These are phyloP conservation scores for Dorcus hopei DNA, from an alignment of 2,888 invertebrate genomes.

Conservation along the genomic window DNA sequence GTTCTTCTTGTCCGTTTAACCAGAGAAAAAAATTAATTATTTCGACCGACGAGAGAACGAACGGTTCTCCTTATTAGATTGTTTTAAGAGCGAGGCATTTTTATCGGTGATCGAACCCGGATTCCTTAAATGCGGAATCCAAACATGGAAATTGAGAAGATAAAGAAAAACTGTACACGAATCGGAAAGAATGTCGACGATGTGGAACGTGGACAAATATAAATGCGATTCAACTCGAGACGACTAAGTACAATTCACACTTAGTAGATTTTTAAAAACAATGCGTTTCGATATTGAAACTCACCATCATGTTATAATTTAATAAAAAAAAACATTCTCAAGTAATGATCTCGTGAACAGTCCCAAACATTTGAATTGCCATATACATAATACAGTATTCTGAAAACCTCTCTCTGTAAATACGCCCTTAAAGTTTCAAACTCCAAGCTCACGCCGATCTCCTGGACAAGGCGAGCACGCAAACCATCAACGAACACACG, in stretches of 20 bases:
- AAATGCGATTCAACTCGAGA: not conserved
- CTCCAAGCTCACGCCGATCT: too few relatives aligned
- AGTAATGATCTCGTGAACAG: not conserved
- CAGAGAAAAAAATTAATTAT: not conserved
- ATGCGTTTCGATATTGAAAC: too few relatives aligned
- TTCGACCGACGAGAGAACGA: not conserved
- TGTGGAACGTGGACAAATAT: not conserved
- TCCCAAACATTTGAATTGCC: not conserved
- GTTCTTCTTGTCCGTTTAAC: too few relatives aligned
- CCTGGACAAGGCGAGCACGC: slow-evolving; percentile 6
- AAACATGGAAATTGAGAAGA: not conserved
- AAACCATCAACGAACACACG: slow-evolving; percentile 18
- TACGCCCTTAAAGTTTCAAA: too few relatives aligned
- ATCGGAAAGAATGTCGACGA: not conserved
- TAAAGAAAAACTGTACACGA: not conserved
- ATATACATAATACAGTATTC: too few relatives aligned
- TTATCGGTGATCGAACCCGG: not conserved
- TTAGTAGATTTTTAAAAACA: too few relatives aligned
- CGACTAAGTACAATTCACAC: too few relatives aligned
- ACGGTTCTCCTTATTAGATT: not conserved
- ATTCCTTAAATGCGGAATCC: not conserved
- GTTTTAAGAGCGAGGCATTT: not conserved
- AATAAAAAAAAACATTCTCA: not conserved
- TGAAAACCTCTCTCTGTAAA: too few relatives aligned
- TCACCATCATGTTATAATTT: too few relatives aligned